A percentile compares a stretch with the other conserved stretches of the same genome.
phyloP scores from a whole-genome alignment of 92 coral and sea anemone species.

The Meandrina meandrites region DNA sequence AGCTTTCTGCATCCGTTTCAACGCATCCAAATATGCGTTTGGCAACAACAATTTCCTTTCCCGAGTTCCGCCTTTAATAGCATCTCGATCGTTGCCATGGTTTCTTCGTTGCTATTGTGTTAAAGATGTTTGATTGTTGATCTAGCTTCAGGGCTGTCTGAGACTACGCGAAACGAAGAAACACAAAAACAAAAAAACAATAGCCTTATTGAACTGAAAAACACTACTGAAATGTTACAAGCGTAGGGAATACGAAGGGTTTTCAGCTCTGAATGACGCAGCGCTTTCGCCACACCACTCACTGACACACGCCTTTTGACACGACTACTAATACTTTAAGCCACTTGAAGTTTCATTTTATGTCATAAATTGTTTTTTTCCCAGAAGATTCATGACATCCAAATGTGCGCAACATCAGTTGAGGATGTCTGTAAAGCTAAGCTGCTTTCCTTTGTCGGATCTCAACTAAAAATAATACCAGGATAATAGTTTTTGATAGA shows the following conservation, averaged over 20 bases:
- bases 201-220: no score
- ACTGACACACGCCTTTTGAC: neutral
- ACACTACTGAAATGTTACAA: neutral
- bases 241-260: neutral
- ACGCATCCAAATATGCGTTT: neutral
- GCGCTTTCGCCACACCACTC: conserved; percentile 1
- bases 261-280: neutral
- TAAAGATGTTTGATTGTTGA: neutral
- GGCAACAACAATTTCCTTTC: conserved; percentile 2
- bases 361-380: neutral
- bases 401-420: neutral
- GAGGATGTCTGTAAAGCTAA: neutral
- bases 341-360: conserved; percentile 8
- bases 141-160: neutral
- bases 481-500: neutral
- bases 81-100: conserved; percentile 16
- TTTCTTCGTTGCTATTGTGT: neutral
- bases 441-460: conserved; percentile 1
- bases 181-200: neutral
- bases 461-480: neutral
- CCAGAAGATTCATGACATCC: neutral
- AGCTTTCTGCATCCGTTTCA: neutral
- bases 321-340: neutral
- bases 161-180: neutral
- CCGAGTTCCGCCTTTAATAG: neutral